Conservation (phyloP, 37 sponge, comb jelly and placozoan species). For the Bolinopsis microptera region DNA sequence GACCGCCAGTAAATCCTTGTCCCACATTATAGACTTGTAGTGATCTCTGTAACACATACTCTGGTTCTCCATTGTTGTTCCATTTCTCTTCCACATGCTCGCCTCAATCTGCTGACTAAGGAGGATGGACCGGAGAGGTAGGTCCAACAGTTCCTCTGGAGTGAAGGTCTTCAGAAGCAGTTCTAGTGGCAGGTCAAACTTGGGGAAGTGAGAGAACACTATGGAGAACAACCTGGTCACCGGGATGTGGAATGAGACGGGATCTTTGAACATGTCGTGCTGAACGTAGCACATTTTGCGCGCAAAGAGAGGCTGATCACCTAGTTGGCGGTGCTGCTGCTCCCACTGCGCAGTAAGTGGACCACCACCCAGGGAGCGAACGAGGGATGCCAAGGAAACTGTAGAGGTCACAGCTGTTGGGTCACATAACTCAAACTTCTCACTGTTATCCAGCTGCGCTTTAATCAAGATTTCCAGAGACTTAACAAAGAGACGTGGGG, state of each 20-base stretch:
- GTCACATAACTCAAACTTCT: constrained; percentile 1
- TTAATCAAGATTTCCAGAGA: constrained; percentile 40
- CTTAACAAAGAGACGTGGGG: constrained; percentile 24
- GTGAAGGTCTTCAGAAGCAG: constrained; percentile 9
- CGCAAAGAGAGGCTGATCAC: background rate
- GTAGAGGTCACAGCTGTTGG: background rate
- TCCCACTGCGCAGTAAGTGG: background rate
- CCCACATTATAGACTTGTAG: constrained; percentile 62
- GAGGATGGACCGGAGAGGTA: constrained; percentile 9
- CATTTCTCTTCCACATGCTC: constrained; percentile 57
- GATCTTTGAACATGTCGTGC: constrained; percentile 34
- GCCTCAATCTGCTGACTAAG: constrained; percentile 65
- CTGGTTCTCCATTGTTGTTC: constrained; percentile 63
- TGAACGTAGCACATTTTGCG: background rate
- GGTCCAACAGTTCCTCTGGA: constrained; percentile 23
- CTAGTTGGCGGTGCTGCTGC: background rate
- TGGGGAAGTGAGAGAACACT: constrained; percentile 45
- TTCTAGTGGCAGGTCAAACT: constrained; percentile 19
- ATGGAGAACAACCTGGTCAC: background rate
- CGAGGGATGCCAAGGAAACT: background rate
- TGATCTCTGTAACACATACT: constrained; percentile 52
- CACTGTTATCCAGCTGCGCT: constrained; percentile 14
- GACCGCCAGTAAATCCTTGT: constrained; percentile 21
- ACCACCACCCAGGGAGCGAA: background rate
- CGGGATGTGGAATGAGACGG: constrained; percentile 38